Conservation (phyloP, 2,797 vertebrate genomes). For the Sylvia borin region DNA sequence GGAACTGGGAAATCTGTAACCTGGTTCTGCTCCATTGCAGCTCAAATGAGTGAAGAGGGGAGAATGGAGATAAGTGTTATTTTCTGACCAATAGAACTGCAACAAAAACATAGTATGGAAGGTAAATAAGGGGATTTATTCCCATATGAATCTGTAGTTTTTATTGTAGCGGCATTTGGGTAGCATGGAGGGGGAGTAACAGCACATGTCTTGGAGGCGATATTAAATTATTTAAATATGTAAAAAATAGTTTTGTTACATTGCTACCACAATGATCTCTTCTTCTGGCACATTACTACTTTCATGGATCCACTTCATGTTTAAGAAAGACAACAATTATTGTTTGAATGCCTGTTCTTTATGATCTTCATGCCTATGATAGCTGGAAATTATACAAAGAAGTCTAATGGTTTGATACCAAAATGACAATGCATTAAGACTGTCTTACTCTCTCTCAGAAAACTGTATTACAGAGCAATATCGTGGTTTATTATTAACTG, state of each 20-base stretch:
- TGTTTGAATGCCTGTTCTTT: background rate
- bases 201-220: background rate
- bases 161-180: background rate
- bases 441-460: background rate
- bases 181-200: accelerated
- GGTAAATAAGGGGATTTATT: background rate
- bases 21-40: background rate
- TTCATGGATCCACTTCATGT: background rate
- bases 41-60: background rate
- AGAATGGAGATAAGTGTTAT: background rate
- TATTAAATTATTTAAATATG: background rate
- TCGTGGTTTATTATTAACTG: background rate
- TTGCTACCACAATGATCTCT: background rate
- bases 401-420: background rate
- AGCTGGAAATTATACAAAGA: background rate
- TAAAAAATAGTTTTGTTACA: background rate
- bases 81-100: background rate
- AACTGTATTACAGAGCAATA: too few relatives aligned
- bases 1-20: background rate
- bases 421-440: background rate
- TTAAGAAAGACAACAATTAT: background rate
- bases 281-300: background rate
- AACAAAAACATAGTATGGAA: background rate
- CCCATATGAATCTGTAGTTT: background rate
- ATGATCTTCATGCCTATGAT: background rate